Base-by-base conservation (phyloP, 2,797 vertebrate species). In the Cirrhinus mrigala region DNA sequence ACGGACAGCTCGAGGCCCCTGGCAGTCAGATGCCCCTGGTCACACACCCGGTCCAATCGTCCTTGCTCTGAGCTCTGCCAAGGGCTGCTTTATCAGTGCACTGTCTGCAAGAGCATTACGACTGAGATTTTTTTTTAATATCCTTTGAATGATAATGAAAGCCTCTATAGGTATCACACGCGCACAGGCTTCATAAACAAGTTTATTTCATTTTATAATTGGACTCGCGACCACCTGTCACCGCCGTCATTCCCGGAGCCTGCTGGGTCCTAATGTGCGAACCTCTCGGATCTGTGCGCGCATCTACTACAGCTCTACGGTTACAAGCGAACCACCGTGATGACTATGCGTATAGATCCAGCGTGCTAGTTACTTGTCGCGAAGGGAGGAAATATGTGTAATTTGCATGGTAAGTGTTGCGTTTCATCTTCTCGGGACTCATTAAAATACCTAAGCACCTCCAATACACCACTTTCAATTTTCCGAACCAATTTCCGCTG, bases 381-480 rank as follows among this genome's bases (percentile, higher is more conserved):
- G 79, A 73, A 37, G 20, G 56, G 40, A 85, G 74, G 7, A 70
- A 76, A 78, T 73, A 22, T 24, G 18, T 62, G 48, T 66, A 79
- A 74, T 82, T 73, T 81, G 68, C 71, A 76, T 24, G 52, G 62
- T 40, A 77, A 82, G 64, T 69, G 75, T 71, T 79, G 22, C 6
- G 44, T 44, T 82, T 85, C 71, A 74, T 85, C 68, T 40, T 76
- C 74, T 83, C 22, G 0, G 27, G 50, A 75, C 81, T 83, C 81
- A 88, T 86, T 83, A 69, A 86, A 88, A 83, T 40, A 80, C 69
- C 60, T 37, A 66, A 58, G 75, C 80, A 79, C 74, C 62, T 83
- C 83, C 84, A 74, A 82, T 50, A 85, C 46, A 77, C 60, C 81
- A 83, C 75, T 76, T 85, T 80, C 82, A 86, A 84, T 69, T 86